A percentile compares a stretch with the other conserved stretches of the same genome.
Evolutionary conservation across 2,797 vertebrate genomes (phyloP).

Genomic region (Sebastes variabilis): DNA sequence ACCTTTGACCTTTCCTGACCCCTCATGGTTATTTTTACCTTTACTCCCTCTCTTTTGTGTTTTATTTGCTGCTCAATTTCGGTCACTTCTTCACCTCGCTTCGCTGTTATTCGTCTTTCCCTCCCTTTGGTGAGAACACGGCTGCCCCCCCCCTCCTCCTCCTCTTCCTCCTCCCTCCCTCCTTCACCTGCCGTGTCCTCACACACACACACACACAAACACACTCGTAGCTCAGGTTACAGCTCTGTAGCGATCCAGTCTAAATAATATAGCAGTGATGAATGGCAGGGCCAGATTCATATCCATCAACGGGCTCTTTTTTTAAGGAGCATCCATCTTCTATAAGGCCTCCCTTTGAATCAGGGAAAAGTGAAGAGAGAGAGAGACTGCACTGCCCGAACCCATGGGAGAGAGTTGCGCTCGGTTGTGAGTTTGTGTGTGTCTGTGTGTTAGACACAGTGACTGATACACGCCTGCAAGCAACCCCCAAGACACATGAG

Average conservation of each 20-base stretch:
- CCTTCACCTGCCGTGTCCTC: constrained; percentile 45
- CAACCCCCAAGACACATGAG: constrained; percentile 37
- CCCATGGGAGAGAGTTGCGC: constrained; percentile 46
- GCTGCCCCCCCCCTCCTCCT: constrained; percentile 18
- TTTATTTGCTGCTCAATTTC: background rate
- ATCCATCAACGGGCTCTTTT: constrained; percentile 92
- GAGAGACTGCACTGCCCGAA: constrained; percentile 49
- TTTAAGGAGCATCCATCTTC: constrained; percentile 78
- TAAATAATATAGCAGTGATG: constrained; percentile 99
- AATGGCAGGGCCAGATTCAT: constrained; percentile 94
- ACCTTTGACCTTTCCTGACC: constrained; percentile 1
- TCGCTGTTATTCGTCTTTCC: constrained; percentile 2
- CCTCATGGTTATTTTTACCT: background rate
- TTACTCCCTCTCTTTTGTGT: constrained; percentile 3
- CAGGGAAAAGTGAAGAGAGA: constrained; percentile 50
- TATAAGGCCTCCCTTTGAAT: constrained; percentile 76
- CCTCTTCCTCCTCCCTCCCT: background rate
- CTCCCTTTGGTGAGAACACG: constrained; percentile 22
- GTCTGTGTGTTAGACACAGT: constrained; percentile 47
- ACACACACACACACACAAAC: constrained; percentile 15
- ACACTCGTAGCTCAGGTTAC: constrained; percentile 89
- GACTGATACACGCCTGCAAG: constrained; percentile 60
- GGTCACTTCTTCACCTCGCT: background rate
- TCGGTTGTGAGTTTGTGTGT: constrained; percentile 13
- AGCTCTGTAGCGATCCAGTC: constrained; percentile 96